Evolutionary conservation across 2,113 vertebrate species (phyloP), one percentile per base, ranked within the genome.

Genomic region (Lota lota): DNA sequence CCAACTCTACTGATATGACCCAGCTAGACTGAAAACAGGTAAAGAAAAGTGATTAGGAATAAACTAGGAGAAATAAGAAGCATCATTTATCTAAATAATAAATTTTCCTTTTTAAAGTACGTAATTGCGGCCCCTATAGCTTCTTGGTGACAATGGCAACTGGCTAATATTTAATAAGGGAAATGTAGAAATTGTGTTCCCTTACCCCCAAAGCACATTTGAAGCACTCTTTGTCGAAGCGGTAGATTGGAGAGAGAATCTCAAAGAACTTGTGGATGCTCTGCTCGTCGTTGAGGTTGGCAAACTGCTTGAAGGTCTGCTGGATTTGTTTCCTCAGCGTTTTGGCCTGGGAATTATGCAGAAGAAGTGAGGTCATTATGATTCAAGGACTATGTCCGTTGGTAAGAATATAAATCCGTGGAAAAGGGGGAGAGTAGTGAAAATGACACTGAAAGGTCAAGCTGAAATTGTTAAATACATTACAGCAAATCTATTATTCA

Each of bases 241-340:
- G 93, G 88, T 97, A 96, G 74, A 98, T 94, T 0, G 96, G 96
- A 28, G 94, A 94, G 57, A 99, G 93, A 68, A 99, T 97, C 84
- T 99, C 97, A 70, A 99, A 99, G 91, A 99, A 99, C 66, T 97
- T 99, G 89, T 97, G 86, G 84, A 99, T 98, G 88, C 97, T 97
- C 91, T 99, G 96, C 87, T 98, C 96, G 79, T 98, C 94, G 0
- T 97, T 97, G 73, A 97, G 93, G 88, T 97, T 97, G 85, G 97
- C 96, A 69, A 98, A 99, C 64, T 96, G 96, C 78, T 97, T 95
- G 75, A 99, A 99, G 0, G 97, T 98, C 85, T 99, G 97, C 33
- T 99, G 97, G 85, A 99, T 99, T 85, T 97, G 90, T 75, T 99
- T 99, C 66, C 97, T 90, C 57, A 99, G 93, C 15, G 96, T 94